Evolutionary conservation across 1,140 invertebrate genomes (phyloP).

Genomic region (Drosophila malerkotliana): DNA sequence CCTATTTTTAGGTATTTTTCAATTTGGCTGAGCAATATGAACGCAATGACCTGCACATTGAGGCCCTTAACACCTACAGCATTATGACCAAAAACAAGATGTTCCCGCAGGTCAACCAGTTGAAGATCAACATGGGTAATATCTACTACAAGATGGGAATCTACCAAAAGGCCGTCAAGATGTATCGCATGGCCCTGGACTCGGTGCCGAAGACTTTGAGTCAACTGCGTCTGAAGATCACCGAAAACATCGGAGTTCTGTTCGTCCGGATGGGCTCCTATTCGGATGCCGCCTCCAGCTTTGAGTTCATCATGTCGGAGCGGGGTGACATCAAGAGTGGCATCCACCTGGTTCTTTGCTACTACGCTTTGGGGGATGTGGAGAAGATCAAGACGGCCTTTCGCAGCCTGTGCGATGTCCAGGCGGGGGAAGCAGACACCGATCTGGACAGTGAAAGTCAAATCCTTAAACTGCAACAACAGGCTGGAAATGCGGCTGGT

Average conservation of each 20-base stretch:
- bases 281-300: conserved; percentile 96
- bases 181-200: conserved; percentile 98
- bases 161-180: conserved; percentile 97
- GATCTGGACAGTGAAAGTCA: conserved; percentile 88
- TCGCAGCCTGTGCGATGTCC: conserved; percentile 94
- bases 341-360: conserved; percentile 96
- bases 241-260: conserved; percentile 98
- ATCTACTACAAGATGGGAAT: conserved; percentile 98
- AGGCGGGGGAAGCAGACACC: conserved; percentile 92
- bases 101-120: conserved; percentile 93
- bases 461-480: conserved; percentile 73
- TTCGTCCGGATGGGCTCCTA: conserved; percentile 98
- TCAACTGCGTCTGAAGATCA: conserved; percentile 96
- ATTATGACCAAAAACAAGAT: conserved; percentile 93
- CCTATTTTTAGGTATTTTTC: conserved; percentile 91
- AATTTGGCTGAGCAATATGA: conserved; percentile 97
- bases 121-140: conserved; percentile 99
- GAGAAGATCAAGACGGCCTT: conserved; percentile 98
- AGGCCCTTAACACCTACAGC: conserved; percentile 98
- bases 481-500: conserved; percentile 20
- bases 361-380: conserved; percentile 95
- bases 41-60: conserved; percentile 96
- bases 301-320: conserved; percentile 99
- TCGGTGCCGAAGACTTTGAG: conserved; percentile 97
- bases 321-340: conserved; percentile 95